Percentiles rank a stretch among this genome's conserved stretches.
phyloP scores from a whole-genome alignment of 2,797 vertebrate genomes.

The Numenius phaeopus region DNA sequence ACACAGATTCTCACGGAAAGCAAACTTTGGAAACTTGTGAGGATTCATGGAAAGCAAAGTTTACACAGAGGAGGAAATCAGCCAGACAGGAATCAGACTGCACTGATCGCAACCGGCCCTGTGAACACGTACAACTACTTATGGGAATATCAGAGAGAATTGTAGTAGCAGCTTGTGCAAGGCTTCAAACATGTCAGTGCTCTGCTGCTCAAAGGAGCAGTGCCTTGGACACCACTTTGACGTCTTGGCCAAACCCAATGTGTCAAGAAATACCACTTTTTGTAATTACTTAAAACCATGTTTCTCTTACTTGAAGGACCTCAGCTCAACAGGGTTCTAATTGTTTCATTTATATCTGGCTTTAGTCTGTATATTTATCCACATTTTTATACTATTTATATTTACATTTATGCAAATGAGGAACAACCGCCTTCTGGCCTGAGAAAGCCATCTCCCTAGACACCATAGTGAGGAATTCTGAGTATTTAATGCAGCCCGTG shows the following conservation, averaged over 20 bases:
- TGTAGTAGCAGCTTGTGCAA: background rate
- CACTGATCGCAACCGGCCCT: background rate
- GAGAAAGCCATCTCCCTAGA: background rate
- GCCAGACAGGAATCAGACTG: constrained; percentile 7
- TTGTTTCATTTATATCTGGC: background rate
- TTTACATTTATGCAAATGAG: background rate
- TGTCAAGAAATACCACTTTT: background rate
- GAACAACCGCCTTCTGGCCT: background rate
- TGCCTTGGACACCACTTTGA: background rate
- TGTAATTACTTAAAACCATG: background rate
- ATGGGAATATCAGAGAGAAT: background rate
- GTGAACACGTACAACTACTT: background rate
- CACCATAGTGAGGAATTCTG: background rate
- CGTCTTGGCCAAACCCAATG: background rate
- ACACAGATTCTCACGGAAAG: background rate
- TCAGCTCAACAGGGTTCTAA: background rate
- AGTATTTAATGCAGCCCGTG: background rate
- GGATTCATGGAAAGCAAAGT: constrained; percentile 25
- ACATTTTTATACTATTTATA: background rate
- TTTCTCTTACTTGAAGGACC: background rate
- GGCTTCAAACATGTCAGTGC: background rate
- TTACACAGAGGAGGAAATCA: constrained; percentile 27
- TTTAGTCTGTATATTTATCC: background rate
- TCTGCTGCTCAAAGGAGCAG: background rate
- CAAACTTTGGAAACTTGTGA: background rate